Percentiles rank a stretch among this genome's conserved stretches.
Evolutionary conservation across 2,888 invertebrate species (phyloP).

Genomic region (Eupithecia pulchellata): DNA sequence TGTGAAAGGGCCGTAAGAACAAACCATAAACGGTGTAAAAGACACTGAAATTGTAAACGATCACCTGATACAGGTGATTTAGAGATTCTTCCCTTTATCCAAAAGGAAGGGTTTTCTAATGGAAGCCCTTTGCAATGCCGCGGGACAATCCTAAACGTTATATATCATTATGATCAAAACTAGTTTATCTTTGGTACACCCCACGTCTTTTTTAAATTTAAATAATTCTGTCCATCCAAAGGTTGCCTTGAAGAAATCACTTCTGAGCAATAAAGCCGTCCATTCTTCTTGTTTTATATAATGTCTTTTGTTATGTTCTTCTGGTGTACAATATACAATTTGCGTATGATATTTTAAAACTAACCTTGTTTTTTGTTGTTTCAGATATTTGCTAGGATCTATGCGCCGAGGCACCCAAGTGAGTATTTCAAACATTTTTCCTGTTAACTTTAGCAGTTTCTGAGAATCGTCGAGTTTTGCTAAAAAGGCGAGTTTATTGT

Average conservation of each 20-base stretch:
- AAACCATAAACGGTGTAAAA: background rate
- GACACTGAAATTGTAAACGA: background rate
- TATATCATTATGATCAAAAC: background rate
- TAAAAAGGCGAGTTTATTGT: constrained; percentile 34
- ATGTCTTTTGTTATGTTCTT: too few relatives aligned
- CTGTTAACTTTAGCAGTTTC: constrained; percentile 36
- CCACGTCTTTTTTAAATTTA: too few relatives aligned
- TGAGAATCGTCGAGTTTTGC: constrained; percentile 36
- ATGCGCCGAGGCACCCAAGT: constrained; percentile 30
- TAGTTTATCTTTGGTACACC: too few relatives aligned
- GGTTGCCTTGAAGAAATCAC: too few relatives aligned
- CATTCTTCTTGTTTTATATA: too few relatives aligned
- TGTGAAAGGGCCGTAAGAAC: too few relatives aligned
- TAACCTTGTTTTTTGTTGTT: constrained; percentile 26
- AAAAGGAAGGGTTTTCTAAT: background rate
- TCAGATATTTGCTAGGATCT: constrained; percentile 26
- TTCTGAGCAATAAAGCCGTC: too few relatives aligned
- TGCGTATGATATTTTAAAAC: too few relatives aligned
- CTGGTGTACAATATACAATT: too few relatives aligned
- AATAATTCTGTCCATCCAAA: too few relatives aligned
- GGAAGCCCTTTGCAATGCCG: background rate
- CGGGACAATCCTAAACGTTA: background rate
- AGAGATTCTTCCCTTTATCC: background rate
- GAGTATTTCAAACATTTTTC: constrained; percentile 43
- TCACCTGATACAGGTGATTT: background rate